phyloP scores from a whole-genome alignment of 2,888 invertebrate species.

The Hirtodrosophila duncani region DNA sequence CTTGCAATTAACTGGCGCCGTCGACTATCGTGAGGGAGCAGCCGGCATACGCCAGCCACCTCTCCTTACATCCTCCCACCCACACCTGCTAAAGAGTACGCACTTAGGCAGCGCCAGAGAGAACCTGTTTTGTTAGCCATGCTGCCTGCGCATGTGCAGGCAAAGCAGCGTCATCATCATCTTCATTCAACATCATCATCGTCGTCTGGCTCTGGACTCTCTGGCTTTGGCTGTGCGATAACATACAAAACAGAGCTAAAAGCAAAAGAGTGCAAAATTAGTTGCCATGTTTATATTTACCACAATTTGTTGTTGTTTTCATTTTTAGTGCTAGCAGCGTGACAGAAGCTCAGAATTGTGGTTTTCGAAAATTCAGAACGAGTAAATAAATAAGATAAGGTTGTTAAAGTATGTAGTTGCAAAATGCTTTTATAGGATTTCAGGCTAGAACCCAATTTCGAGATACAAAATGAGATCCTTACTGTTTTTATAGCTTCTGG shows the following conservation, averaged over 20 bases:
- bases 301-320: background rate
- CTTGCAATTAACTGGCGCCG: conserved; percentile 71
- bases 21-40: conserved; percentile 64
- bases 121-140: conserved; percentile 58
- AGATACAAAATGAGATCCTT: too few relatives aligned
- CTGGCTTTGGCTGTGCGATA: conserved; percentile 22
- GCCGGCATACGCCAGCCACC: conserved; percentile 29
- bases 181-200: conserved; percentile 26
- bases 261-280: conserved; percentile 37
- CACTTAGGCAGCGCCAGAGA: conserved; percentile 45
- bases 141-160: conserved; percentile 49
- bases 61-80: conserved; percentile 6
- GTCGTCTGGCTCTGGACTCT: conserved; percentile 7
- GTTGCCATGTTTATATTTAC: conserved; percentile 41
- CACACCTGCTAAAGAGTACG: conserved; percentile 4
- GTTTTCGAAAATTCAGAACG: too few relatives aligned
- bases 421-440: too few relatives aligned
- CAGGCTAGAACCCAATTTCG: too few relatives aligned
- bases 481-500: too few relatives aligned
- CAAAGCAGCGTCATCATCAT: conserved; percentile 8
- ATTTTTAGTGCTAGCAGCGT: background rate
- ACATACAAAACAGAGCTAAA: conserved; percentile 46
- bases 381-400: too few relatives aligned
- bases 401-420: too few relatives aligned
- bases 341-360: background rate